These are phyloP conservation scores for Phycodurus eques DNA, from an alignment of 2,113 vertebrate species.

Conservation along the genomic window DNA sequence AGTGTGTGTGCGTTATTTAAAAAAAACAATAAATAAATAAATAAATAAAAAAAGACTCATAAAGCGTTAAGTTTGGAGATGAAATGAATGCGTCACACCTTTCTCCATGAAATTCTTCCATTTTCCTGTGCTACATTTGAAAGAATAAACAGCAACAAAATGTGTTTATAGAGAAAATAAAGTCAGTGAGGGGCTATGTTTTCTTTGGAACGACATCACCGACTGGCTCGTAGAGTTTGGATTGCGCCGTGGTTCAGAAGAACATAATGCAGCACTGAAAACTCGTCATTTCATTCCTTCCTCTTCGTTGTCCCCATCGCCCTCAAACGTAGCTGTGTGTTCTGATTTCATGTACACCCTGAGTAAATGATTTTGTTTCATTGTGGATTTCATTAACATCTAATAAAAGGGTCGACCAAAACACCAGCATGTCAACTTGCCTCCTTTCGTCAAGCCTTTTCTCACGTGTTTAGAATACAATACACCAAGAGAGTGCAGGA, in stretches of 20 bases:
- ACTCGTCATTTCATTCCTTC: conserved; percentile 44
- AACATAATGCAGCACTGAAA: conserved; percentile 79
- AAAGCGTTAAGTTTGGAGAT: conserved; percentile 49
- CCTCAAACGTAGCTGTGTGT: conserved; percentile 84
- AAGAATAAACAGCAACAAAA: conserved; percentile 22
- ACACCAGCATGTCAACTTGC: not conserved
- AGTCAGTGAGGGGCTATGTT: conserved; percentile 51
- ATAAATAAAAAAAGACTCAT: conserved; percentile 2
- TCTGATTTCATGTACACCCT: conserved; percentile 93
- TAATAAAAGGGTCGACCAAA: conserved; percentile 87
- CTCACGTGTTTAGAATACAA: not conserved
- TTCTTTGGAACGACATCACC: conserved; percentile 57
- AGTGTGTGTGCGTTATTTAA: conserved; percentile 37
- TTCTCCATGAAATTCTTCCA: conserved; percentile 47
- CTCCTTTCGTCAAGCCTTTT: not conserved
- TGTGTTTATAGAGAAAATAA: conserved; percentile 21
- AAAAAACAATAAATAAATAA: no score
- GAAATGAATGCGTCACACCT: conserved; percentile 63
- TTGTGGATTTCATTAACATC: conserved; percentile 99
- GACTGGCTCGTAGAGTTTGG: conserved; percentile 36
- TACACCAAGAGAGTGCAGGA: no score
- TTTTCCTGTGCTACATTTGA: conserved; percentile 65
- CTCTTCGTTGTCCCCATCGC: conserved; percentile 67
- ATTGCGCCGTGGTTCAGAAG: conserved; percentile 78
- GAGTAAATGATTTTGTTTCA: conserved; percentile 96